Conservation (phyloP, 2,797 vertebrate species). For the Masticophis lateralis region DNA sequence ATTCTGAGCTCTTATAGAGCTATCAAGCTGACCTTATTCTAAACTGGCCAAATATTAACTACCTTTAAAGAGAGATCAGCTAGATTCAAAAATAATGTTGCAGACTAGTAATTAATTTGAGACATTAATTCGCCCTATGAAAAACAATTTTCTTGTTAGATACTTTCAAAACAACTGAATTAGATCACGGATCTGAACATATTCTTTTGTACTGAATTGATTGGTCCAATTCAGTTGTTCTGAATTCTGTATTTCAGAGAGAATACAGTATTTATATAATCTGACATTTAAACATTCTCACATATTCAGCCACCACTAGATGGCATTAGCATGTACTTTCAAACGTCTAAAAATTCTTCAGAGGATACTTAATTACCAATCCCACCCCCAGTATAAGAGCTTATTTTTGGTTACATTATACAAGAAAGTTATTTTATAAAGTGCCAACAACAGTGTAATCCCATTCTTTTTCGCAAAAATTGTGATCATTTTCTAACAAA, state of each 20-base stretch:
- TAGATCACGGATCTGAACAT: not conserved
- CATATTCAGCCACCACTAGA: slow-evolving; percentile 34
- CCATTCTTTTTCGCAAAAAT: not conserved
- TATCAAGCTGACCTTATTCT: not conserved
- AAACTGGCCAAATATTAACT: not conserved
- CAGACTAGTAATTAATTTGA: not conserved
- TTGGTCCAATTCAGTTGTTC: not conserved
- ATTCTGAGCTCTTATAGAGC: not conserved
- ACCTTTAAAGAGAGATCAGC: not conserved
- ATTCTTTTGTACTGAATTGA: not conserved
- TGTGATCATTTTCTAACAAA: not conserved
- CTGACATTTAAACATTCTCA: not conserved
- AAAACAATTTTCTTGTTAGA: not conserved
- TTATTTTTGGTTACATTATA: not conserved
- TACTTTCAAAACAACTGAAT: not conserved
- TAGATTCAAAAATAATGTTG: slow-evolving; percentile 4
- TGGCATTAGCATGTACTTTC: slow-evolving; percentile 34
- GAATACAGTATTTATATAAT: not conserved
- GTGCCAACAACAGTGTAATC: not conserved
- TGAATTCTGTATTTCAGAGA: not conserved
- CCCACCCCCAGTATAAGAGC: not conserved
- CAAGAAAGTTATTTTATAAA: not conserved
- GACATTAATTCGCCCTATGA: not conserved
- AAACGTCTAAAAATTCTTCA: not conserved
- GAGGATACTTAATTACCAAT: not conserved